These are phyloP conservation scores for Lepidochitona cinerea DNA, from an alignment of 2,888 invertebrate genomes.

Conservation along the genomic window DNA sequence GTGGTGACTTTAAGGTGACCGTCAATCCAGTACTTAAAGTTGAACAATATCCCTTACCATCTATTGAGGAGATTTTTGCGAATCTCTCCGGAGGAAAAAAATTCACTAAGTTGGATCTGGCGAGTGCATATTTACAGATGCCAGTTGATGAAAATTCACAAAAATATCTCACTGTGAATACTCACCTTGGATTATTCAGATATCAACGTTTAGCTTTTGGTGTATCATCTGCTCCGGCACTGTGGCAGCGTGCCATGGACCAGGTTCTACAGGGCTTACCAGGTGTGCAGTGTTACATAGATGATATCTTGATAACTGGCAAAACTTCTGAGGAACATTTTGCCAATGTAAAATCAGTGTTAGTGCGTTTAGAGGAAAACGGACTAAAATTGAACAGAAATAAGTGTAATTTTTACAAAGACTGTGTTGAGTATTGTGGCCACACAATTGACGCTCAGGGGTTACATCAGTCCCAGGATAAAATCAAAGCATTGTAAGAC, in stretches of 20 bases:
- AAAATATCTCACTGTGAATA: conserved; percentile 11
- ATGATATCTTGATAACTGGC: not conserved
- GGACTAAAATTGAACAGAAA: conserved; percentile 8
- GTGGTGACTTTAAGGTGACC: conserved; percentile 45
- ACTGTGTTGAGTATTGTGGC: conserved; percentile 23
- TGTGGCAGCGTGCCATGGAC: conserved; percentile 5
- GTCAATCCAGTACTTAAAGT: conserved; percentile 45
- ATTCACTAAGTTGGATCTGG: conserved; percentile 25
- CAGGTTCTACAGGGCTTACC: not conserved
- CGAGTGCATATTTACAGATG: conserved; percentile 21
- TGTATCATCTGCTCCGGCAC: too few species aligned
- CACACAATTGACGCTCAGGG: conserved; percentile 30
- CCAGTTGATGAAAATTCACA: conserved; percentile 25
- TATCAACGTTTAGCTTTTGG: conserved; percentile 7
- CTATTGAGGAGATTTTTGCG: conserved; percentile 45
- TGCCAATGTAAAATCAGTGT: not conserved
- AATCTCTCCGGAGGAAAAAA: conserved; percentile 27
- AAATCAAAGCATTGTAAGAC: conserved; percentile 19
- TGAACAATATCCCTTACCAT: conserved; percentile 49
- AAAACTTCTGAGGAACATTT: not conserved
- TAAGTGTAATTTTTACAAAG: conserved; percentile 16
- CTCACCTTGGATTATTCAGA: not conserved
- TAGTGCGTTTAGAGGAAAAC: not conserved
- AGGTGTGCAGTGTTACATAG: not conserved
- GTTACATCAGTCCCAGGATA: conserved; percentile 20